Evolutionary conservation across 1,140 invertebrate genomes (phyloP).

Genomic region (Diabrotica undecimpunctata): DNA sequence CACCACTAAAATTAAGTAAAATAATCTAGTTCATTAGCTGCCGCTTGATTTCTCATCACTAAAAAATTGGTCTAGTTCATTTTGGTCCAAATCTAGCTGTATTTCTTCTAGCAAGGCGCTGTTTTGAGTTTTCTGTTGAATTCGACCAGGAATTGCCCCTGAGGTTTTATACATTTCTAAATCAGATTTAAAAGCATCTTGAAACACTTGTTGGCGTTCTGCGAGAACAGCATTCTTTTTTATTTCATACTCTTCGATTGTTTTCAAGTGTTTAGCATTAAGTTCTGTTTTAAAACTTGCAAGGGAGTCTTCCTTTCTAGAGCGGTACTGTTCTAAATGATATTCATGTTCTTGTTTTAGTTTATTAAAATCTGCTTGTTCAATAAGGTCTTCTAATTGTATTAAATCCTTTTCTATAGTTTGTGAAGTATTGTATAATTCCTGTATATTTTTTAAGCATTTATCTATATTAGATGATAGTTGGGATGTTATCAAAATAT

Average conservation of each 20-base stretch:
- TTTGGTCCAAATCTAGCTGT: conserved; percentile 44
- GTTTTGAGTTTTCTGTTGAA: conserved; percentile 38
- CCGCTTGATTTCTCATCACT: conserved; percentile 24
- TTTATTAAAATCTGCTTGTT: conserved; percentile 60
- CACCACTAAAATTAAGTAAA: too few species aligned
- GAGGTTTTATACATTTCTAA: conserved; percentile 60
- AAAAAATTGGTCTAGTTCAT: conserved; percentile 43
- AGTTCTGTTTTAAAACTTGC: conserved; percentile 21
- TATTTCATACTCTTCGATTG: conserved; percentile 55
- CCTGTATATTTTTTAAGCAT: conserved; percentile 58
- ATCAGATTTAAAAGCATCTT: conserved; percentile 66
- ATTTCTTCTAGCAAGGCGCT: conserved; percentile 46
- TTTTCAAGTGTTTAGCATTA: conserved; percentile 53
- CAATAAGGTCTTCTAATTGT: conserved; percentile 61
- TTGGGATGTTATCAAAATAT: conserved; percentile 54
- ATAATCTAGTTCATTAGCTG: too few species aligned
- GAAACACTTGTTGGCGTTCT: conserved; percentile 64
- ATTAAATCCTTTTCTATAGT: conserved; percentile 60
- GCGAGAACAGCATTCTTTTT: conserved; percentile 55
- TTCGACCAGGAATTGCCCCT: conserved; percentile 54
- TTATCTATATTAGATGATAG: conserved; percentile 56
- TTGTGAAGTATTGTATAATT: conserved; percentile 59
- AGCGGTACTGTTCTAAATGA: conserved; percentile 62
- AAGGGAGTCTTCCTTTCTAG: conserved; percentile 55
- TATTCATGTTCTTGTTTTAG: conserved; percentile 60